Conservation (phyloP, 2,113 vertebrate species). For the Clarias macrocephalus region DNA sequence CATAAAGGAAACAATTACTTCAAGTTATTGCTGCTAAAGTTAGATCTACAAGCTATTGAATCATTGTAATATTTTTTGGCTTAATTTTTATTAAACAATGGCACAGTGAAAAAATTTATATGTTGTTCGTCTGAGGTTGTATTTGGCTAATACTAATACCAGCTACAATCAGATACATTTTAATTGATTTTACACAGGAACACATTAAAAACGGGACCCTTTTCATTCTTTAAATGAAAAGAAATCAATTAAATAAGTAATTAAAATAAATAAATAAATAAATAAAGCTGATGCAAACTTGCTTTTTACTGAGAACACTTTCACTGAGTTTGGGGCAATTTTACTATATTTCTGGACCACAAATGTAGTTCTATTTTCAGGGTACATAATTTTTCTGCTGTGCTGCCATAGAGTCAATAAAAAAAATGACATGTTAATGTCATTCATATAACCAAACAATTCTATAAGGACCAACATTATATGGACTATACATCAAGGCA, state of each 20-base stretch:
- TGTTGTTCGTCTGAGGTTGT: no score
- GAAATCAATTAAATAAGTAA: not conserved
- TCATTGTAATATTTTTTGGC: no score
- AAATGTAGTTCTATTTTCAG: not conserved
- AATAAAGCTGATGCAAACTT: not conserved
- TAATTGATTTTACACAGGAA: no score
- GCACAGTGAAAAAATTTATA: no score
- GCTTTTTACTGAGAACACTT: not conserved
- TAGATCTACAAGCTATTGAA: no score
- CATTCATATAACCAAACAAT: not conserved
- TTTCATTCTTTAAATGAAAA: not conserved
- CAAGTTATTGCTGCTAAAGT: no score
- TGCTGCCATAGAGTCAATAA: not conserved
- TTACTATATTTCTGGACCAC: not conserved
- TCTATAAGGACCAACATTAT: not conserved
- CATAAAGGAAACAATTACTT: no score
- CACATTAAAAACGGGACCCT: no score
- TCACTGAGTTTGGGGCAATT: not conserved
- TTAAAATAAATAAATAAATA: not conserved
- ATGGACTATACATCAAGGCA: not conserved
- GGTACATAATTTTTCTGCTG: not conserved
- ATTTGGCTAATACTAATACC: no score
- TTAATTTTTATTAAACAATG: no score
- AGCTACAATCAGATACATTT: no score
- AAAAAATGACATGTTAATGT: not conserved